Percentiles rank a stretch among this genome's conserved stretches.
Conservation (phyloP, 2,888 invertebrate genomes). For the Tinea semifulvella region DNA sequence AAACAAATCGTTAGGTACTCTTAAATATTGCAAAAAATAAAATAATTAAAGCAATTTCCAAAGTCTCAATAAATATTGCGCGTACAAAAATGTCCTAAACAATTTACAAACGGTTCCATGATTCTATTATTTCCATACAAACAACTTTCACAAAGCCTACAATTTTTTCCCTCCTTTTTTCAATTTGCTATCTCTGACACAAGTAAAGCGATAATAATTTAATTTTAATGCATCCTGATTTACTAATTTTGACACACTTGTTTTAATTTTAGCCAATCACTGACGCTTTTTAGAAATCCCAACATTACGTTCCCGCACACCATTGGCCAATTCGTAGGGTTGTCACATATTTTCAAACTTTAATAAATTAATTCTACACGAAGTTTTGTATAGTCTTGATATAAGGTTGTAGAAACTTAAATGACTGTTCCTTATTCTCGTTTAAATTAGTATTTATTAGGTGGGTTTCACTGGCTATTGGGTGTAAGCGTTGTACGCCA, state of each 20-base stretch:
- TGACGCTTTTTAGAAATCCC: constrained; percentile 1
- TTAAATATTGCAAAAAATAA: constrained; percentile 19
- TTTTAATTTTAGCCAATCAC: neutral
- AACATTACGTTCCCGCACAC: constrained; percentile 1
- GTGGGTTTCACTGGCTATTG: constrained; percentile 43
- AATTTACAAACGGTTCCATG: neutral
- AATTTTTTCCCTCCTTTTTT: too few relatives aligned
- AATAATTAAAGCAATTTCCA: constrained; percentile 45
- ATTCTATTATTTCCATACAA: neutral
- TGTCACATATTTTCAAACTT: constrained; percentile 1
- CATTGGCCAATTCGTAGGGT: constrained; percentile 10
- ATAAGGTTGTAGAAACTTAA: constrained; percentile 9
- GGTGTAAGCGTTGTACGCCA: constrained; percentile 69
- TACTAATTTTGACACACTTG: neutral
- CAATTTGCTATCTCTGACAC: too few relatives aligned
- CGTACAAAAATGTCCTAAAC: neutral
- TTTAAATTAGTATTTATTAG: constrained; percentile 23
- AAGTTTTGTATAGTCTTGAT: constrained; percentile 3
- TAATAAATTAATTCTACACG: constrained; percentile 9
- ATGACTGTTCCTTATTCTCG: constrained; percentile 4
- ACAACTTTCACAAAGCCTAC: neutral
- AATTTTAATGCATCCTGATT: neutral
- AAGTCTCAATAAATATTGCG: constrained; percentile 15
- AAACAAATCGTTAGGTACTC: constrained; percentile 15
- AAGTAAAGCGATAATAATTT: neutral